phyloP scores from a whole-genome alignment of 37 sponge, comb jelly and placozoan species.

The Hormiphora californensis region DNA sequence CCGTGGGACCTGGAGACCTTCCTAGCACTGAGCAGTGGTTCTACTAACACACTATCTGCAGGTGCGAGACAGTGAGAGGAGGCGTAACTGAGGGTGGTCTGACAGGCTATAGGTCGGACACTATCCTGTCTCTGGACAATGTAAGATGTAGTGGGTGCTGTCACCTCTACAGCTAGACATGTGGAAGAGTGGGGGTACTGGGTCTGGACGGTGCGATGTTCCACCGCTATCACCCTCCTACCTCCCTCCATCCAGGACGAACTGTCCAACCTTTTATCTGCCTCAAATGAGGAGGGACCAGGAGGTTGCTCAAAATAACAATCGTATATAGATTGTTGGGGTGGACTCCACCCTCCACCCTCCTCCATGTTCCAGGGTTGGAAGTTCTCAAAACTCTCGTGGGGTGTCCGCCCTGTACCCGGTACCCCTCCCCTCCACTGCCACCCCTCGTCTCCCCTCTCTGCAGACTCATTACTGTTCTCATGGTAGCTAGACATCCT shows the following conservation, averaged over 20 bases:
- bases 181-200: slow-evolving; percentile 3
- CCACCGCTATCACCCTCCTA: slow-evolving; percentile 23
- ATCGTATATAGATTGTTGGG: slow-evolving; percentile 12
- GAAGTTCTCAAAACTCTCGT: slow-evolving; percentile 34
- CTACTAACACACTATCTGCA: not conserved
- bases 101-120: not conserved
- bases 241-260: not conserved
- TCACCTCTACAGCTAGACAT: not conserved
- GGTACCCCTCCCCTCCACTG: slow-evolving; percentile 19
- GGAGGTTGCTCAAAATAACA: not conserved
- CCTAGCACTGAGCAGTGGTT: slow-evolving; percentile 11
- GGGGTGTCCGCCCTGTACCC: too few species aligned
- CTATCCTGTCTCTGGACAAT: slow-evolving; percentile 38
- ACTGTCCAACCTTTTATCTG: not conserved
- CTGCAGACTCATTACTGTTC: slow-evolving; percentile 42
- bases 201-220: slow-evolving; percentile 2
- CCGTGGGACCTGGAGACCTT: not conserved
- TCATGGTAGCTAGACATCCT: slow-evolving; percentile 40
- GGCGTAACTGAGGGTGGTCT: not conserved
- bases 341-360: slow-evolving; percentile 35
- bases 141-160: not conserved
- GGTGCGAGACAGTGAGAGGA: not conserved
- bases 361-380: slow-evolving; percentile 42
- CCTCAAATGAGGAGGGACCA: not conserved
- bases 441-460: slow-evolving; percentile 8